Base-by-base conservation (phyloP, 1,140 invertebrate genomes). In the Procambarus clarkii region DNA sequence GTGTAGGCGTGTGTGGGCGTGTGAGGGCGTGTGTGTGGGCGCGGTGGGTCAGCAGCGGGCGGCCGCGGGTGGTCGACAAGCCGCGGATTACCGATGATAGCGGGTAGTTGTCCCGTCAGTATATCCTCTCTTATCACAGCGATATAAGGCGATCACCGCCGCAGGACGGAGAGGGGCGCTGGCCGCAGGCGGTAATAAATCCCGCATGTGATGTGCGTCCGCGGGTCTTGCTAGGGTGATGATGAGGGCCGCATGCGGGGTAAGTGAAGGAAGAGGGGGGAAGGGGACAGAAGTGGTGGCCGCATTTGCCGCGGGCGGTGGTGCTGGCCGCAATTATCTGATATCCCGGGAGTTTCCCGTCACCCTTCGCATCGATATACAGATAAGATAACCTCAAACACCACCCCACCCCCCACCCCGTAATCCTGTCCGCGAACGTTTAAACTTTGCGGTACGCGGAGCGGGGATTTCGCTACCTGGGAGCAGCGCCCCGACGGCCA, bases 161-260 rank as follows among this genome's bases (percentile, higher is more conserved):
- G 24, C 24, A 7, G n/a, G n/a, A 34, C 24, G 3, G 24, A 8
- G 2, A 21, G 34, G 34, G 34, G 1, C 7, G n/a, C n/a, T 1
- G 24, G 69, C 69, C 69, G 69, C 69, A 74, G 24, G 69, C 69
- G 69, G 69, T 64, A 64, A 74, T 74, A 74, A 34, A 74, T 74
- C n/a, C 69, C 69, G 69, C n/a, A 34, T 34, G n/a, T 74, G 21
- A 5, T 18, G 54, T 69, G 24, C 5, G 13, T 13, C 69, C 69
- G 69, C n/a, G n/a, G 18, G 64, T 5, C 50, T 34, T 34, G 0
- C 34, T 34, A 34, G 34, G 50, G 13, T 13, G 50, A 3, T 8
- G 50, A 13, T 8, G 50, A 54, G 21, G 64, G 21, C 64, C 64
- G 64, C 64, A n/a, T 18, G 64, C 64, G 64, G 34, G 34, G 34